These are phyloP conservation scores for Aphelenchoides fujianensis DNA, from an alignment of 1,140 invertebrate genomes.

Conservation along the genomic window DNA sequence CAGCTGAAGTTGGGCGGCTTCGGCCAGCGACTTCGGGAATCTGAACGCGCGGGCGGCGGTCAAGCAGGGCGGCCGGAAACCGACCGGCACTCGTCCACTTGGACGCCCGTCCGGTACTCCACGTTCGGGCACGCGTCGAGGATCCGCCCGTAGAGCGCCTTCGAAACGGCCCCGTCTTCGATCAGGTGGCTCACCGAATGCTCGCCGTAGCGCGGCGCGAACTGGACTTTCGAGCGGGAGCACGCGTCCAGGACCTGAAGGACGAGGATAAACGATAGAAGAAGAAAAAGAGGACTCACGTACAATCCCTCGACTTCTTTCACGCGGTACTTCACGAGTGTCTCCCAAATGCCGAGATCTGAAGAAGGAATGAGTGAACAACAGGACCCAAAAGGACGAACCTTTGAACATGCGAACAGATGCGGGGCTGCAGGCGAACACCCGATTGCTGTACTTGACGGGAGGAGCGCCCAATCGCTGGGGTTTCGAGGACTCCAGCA, in stretches of 20 bases:
- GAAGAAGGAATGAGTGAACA: slow-evolving; percentile 18
- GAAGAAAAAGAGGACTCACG: slow-evolving; percentile 16
- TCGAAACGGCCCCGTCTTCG: slow-evolving; percentile 42
- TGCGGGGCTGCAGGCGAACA: slow-evolving; percentile 42
- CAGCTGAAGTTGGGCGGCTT: slow-evolving; percentile 62
- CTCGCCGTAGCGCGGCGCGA: slow-evolving; percentile 26
- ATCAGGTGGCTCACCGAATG: slow-evolving; percentile 39
- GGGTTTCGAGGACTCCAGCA: slow-evolving; percentile 35
- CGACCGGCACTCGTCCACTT: slow-evolving; percentile 44
- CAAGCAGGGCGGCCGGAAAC: slow-evolving; percentile 11
- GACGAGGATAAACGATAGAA: neutral
- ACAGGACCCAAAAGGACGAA: slow-evolving; percentile 26
- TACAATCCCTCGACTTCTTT: slow-evolving; percentile 40
- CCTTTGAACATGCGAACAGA: slow-evolving; percentile 47
- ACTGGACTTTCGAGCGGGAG: slow-evolving; percentile 41
- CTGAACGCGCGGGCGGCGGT: slow-evolving; percentile 27
- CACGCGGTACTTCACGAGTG: slow-evolving; percentile 35
- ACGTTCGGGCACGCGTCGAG: slow-evolving; percentile 35
- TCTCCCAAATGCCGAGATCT: slow-evolving; percentile 46
- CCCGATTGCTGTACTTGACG: slow-evolving; percentile 41
- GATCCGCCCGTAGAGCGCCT: slow-evolving; percentile 39
- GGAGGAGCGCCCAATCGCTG: slow-evolving; percentile 8
- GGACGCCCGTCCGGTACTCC: slow-evolving; percentile 28
- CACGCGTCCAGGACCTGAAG: slow-evolving; percentile 42
- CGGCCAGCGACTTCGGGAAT: slow-evolving; percentile 43